These are phyloP conservation scores for Pseudorectes ferrugineus DNA, from an alignment of 2,113 vertebrate genomes.

Conservation along the genomic window DNA sequence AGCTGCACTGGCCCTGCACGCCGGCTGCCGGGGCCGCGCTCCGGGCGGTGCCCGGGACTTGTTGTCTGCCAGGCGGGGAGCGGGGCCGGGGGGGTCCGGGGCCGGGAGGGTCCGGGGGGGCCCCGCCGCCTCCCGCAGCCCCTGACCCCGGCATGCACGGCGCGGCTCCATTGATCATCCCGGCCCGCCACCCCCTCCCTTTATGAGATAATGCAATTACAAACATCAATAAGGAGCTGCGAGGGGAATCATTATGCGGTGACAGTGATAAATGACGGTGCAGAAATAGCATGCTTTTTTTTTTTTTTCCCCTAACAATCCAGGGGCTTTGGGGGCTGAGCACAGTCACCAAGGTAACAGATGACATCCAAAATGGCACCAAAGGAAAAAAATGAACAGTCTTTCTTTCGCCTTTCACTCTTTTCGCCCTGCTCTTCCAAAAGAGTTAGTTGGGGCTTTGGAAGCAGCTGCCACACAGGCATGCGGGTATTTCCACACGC, in stretches of 20 bases:
- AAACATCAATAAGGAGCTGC: slow-evolving; percentile 99
- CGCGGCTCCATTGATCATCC: slow-evolving; percentile 92
- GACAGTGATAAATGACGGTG: slow-evolving; percentile 99
- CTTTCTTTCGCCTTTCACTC: slow-evolving; percentile 77
- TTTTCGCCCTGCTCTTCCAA: slow-evolving; percentile 65
- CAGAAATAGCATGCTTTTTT: slow-evolving; percentile 90
- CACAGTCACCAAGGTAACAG: slow-evolving; percentile 96
- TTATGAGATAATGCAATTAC: slow-evolving; percentile 99
- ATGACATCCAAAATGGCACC: slow-evolving; percentile 97
- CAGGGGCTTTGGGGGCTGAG: slow-evolving; percentile 89
- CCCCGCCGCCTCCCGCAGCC: slow-evolving; percentile 71
- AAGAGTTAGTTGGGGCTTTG: slow-evolving; percentile 82
- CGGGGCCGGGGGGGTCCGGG: background rate
- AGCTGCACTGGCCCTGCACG: background rate
- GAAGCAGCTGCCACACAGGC: slow-evolving; percentile 83
- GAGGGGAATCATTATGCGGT: slow-evolving; percentile 98
- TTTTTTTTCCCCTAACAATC: slow-evolving; percentile 78
- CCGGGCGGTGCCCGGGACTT: background rate
- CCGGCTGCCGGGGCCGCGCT: background rate
- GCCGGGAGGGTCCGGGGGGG: background rate
- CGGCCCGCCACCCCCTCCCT: slow-evolving; percentile 69
- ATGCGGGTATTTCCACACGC: slow-evolving; percentile 64
- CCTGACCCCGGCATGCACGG: slow-evolving; percentile 87
- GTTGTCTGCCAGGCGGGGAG: background rate
- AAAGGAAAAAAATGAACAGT: slow-evolving; percentile 80